Conservation (phyloP, 2,113 vertebrate genomes). For the Semnornis frantzii region DNA sequence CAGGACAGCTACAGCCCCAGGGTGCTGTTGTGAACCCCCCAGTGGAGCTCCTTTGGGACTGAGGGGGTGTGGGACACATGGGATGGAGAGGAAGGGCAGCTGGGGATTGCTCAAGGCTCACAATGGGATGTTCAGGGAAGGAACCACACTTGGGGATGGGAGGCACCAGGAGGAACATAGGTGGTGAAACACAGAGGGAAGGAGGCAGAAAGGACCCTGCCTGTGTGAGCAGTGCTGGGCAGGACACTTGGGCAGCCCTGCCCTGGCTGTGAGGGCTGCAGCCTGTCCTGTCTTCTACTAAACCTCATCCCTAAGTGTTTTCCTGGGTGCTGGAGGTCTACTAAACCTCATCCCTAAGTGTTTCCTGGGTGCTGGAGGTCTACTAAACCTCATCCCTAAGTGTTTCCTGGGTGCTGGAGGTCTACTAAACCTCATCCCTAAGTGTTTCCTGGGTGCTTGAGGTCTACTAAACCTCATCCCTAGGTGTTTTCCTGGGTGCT, state of each 20-base stretch:
- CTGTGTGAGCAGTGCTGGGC: background rate
- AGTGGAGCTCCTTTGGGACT: background rate
- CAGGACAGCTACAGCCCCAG: background rate
- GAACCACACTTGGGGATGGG: background rate
- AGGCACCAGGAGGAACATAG: background rate
- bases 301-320: background rate
- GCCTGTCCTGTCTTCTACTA: background rate
- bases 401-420: background rate
- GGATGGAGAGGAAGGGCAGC: background rate
- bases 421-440: too few relatives aligned
- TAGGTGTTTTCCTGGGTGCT: background rate
- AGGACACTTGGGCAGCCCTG: background rate
- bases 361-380: background rate
- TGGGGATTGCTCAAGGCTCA: background rate
- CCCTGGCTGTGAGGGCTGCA: background rate
- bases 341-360: too few relatives aligned
- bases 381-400: too few relatives aligned
- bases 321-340: background rate
- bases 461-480: background rate
- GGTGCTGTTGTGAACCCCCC: background rate
- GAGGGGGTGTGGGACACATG: background rate
- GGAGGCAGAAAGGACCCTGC: background rate
- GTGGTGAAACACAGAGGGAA: background rate
- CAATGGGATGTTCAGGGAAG: background rate
- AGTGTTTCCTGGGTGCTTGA: background rate